A percentile compares a stretch with the other conserved stretches of the same genome.
Evolutionary conservation across 2,797 vertebrate genomes (phyloP).

Genomic region (Parauchenoglanis punctatus): DNA sequence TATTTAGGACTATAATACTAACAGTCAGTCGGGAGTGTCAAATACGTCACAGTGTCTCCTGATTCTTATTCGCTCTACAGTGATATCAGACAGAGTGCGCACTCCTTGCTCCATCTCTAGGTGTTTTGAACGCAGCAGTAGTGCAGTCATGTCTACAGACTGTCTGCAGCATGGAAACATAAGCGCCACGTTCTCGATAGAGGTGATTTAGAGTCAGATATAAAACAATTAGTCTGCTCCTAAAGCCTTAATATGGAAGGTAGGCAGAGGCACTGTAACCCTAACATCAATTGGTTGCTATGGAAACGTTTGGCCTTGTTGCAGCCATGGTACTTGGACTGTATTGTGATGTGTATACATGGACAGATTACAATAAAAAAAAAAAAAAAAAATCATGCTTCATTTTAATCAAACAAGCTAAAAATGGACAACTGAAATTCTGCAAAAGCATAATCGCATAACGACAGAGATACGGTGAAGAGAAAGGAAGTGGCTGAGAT

Average conservation of each 20-base stretch:
- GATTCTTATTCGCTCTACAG: neutral
- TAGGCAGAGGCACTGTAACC: neutral
- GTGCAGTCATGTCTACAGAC: neutral
- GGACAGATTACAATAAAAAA: neutral
- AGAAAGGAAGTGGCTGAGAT: neutral
- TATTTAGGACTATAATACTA: neutral
- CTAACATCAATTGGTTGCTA: constrained; percentile 9
- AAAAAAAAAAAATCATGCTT: neutral
- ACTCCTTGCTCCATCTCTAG: neutral
- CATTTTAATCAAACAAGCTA: neutral
- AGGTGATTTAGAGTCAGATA: neutral
- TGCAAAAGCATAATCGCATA: neutral
- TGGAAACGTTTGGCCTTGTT: neutral
- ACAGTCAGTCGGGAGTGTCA: neutral
- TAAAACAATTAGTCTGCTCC: neutral
- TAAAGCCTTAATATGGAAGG: neutral
- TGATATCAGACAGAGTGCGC: neutral
- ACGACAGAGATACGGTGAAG: neutral
- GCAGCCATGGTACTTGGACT: neutral
- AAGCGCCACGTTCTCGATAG: no score
- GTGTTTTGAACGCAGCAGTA: neutral
- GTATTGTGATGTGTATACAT: neutral
- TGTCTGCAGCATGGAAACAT: neutral
- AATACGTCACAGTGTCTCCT: neutral
- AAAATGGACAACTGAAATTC: no score